phyloP scores from a whole-genome alignment of 2,888 invertebrate species.

The Nomada ruficornis region DNA sequence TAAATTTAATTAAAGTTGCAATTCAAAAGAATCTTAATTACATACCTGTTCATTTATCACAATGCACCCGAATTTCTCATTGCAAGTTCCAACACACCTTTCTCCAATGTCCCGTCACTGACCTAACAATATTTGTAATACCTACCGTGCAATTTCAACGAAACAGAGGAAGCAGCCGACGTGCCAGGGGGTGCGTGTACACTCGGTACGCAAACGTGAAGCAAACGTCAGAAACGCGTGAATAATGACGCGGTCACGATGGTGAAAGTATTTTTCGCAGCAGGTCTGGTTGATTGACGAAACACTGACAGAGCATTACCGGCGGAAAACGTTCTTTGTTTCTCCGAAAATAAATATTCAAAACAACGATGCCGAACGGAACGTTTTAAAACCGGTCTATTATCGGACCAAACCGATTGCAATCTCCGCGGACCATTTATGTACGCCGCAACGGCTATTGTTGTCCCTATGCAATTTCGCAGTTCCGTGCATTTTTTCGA shows the following conservation, averaged over 20 bases:
- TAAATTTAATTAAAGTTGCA: no score
- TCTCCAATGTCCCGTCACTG: background rate
- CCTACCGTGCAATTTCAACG: background rate
- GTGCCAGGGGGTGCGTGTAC: background rate
- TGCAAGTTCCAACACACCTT: background rate
- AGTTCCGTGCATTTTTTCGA: constrained; percentile 51
- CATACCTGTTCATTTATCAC: no score
- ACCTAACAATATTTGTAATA: background rate
- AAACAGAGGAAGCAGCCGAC: background rate
- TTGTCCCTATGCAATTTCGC: constrained; percentile 58
- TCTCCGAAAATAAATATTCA: constrained; percentile 53
- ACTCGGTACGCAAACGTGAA: background rate
- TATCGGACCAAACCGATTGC: constrained; percentile 54
- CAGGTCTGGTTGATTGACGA: constrained; percentile 27
- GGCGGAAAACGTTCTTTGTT: background rate
- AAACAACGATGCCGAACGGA: constrained; percentile 18
- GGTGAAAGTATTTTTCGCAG: constrained; percentile 6
- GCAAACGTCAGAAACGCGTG: constrained; percentile 23
- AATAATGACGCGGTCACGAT: background rate
- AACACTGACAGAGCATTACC: constrained; percentile 27
- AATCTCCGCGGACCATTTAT: constrained; percentile 63
- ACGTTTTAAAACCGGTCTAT: constrained; percentile 32
- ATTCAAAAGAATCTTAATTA: no score
- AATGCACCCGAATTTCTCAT: no score
- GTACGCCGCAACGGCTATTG: constrained; percentile 48